Percentiles rank a stretch among this genome's conserved stretches.
phyloP scores from a whole-genome alignment of 2,797 vertebrate genomes.

The Chelmon rostratus region DNA sequence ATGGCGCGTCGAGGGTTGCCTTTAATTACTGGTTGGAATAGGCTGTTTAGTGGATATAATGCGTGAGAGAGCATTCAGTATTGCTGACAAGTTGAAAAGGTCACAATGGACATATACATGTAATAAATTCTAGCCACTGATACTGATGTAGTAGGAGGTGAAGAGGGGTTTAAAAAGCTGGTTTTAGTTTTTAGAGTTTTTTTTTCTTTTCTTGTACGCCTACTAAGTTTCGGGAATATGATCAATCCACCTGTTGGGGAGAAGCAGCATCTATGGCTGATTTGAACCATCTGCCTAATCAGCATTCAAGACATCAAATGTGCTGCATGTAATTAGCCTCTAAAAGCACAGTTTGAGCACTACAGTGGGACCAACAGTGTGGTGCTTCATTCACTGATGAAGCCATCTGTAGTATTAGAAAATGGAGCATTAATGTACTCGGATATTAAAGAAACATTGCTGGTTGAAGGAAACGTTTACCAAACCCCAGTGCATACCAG shows the following conservation, averaged over 20 bases:
- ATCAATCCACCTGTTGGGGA: slow-evolving; percentile 1
- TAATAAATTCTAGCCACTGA: not conserved
- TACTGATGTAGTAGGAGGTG: not conserved
- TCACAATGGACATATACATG: slow-evolving; percentile 2
- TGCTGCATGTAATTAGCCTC: not conserved
- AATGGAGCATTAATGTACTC: not conserved
- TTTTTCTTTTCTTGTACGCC: not conserved
- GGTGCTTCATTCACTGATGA: not conserved
- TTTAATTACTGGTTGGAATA: slow-evolving; percentile 11
- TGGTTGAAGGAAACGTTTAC: not conserved
- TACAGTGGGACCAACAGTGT: not conserved
- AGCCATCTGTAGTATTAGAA: not conserved
- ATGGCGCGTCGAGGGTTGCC: not conserved
- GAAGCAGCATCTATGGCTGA: not conserved
- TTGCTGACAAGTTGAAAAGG: slow-evolving; percentile 14
- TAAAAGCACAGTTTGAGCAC: slow-evolving; percentile 1
- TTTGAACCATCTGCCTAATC: slow-evolving; percentile 7
- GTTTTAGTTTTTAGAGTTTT: not conserved
- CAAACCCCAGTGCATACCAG: not conserved
- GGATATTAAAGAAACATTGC: no score
- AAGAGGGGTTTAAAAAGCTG: not conserved
- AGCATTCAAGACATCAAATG: not conserved
- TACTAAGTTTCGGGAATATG: not conserved
- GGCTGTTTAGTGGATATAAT: not conserved
- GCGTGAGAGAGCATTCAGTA: not conserved